phyloP scores from a whole-genome alignment of 2,888 invertebrate species.

The Aphrophora alni region DNA sequence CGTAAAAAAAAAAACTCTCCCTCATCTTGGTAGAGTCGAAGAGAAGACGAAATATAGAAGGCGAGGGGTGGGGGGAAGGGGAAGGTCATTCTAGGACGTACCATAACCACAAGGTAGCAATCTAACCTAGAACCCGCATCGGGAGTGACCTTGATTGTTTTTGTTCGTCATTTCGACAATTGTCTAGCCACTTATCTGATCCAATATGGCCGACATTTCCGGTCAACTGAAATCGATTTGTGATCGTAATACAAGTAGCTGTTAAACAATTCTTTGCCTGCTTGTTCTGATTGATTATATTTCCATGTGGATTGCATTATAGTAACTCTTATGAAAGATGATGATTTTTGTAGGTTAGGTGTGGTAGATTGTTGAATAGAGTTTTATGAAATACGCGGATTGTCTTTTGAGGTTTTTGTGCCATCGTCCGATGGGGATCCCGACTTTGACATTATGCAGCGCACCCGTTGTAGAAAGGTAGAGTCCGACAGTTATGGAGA shows the following conservation, averaged over 20 bases:
- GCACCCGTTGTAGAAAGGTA: no score
- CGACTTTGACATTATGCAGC: no score
- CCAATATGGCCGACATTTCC: constrained; percentile 9
- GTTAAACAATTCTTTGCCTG: not conserved
- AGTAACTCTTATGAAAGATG: not conserved
- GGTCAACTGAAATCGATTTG: constrained; percentile 5
- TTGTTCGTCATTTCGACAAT: not conserved
- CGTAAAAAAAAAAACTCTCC: not conserved
- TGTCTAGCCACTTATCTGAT: constrained; percentile 3
- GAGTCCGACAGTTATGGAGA: no score
- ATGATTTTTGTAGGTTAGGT: not conserved
- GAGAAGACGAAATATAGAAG: not conserved
- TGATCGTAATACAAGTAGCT: not conserved
- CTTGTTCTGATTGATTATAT: not conserved
- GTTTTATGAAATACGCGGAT: no score
- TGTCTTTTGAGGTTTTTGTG: no score
- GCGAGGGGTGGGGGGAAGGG: not conserved
- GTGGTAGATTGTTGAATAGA: no score
- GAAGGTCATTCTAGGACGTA: not conserved
- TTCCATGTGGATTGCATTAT: not conserved
- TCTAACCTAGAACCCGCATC: constrained; percentile 6
- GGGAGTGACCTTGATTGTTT: not conserved
- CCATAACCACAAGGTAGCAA: not conserved
- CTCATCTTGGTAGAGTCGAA: not conserved
- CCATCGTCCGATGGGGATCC: no score